Evolutionary conservation across 2,888 invertebrate genomes (phyloP), one percentile per base, ranked within the genome.

Genomic region (Hecatera dysodea): DNA sequence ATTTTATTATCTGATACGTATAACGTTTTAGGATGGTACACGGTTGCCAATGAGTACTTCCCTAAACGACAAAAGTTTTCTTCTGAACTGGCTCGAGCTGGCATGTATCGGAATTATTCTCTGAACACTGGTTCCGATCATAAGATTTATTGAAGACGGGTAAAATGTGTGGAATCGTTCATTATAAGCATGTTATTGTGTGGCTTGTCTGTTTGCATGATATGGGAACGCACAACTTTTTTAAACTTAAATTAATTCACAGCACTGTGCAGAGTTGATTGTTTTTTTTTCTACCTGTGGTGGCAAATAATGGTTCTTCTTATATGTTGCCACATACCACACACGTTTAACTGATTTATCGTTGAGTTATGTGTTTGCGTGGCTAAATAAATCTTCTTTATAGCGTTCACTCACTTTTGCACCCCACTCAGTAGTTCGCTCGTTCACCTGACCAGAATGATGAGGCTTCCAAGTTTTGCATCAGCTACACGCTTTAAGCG

Each of bases 21-120:
- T 67, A 17, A 15, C 53, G 59, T 50, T 70, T 75, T 91, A 96
- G 96, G 93, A 77, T 78, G 82, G 55, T 97, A 98, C 93, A 97
- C 97, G 6, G 97, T 98, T 81, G 97, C 98, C 22, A 96, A 97
- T 12, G 94, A 94, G 65, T 98, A 96, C 93, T 97, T 96, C 89
- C 98, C 98, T 17, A 97, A 97, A 86, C 96, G 96, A 80, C 98
- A 98, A 88, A 96, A 96, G 84, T 99, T 99, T 93, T 97, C 98
- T 22, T 96, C 93, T 74, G 91, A 96, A 60, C 91, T 97, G 63
- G 96, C 96, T 1, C 96, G 96, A 73, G 97, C 97, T 53, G 98
- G 98, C 84, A 98, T 98, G 98, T 98, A 98, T 89, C 96, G 98
- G 72, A 98, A 98, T 93, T 97, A 97, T 90, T 98, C 98, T 0